Conservation (phyloP, 2,113 vertebrate species). For the Alouatta palliata region DNA sequence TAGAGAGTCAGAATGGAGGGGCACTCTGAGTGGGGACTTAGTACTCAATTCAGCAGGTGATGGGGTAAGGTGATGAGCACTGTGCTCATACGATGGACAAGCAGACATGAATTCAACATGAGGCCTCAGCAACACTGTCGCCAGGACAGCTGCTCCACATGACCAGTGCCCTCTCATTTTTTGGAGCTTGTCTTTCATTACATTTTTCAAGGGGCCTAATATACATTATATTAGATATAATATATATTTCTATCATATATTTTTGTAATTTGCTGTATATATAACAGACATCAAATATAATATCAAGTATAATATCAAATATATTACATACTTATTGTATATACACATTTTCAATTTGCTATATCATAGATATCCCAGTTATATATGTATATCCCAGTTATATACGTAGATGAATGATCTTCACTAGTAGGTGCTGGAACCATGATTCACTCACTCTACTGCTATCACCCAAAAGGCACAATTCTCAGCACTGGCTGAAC, state of each 20-base stretch:
- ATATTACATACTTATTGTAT: neutral
- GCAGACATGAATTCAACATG: neutral
- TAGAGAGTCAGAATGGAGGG: neutral
- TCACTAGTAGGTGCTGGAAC: neutral
- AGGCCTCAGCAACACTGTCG: neutral
- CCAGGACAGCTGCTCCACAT: neutral
- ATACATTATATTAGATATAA: neutral
- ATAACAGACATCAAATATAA: neutral
- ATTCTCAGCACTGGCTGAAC: neutral
- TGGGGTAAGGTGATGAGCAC: rapidly evolving
- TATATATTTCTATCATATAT: neutral
- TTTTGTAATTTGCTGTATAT: neutral
- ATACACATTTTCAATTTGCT: neutral
- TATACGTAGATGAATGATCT: neutral
- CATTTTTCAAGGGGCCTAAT: neutral
- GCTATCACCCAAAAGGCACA: neutral
- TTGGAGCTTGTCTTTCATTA: neutral
- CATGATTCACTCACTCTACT: neutral
- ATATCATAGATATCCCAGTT: neutral
- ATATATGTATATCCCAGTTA: neutral
- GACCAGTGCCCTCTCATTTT: neutral
- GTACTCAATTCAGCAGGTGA: neutral
- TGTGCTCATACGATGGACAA: neutral
- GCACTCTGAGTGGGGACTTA: neutral
- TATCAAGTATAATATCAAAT: neutral